phyloP scores from a whole-genome alignment of 2,888 invertebrate genomes.

The Drosophila anomalata region DNA sequence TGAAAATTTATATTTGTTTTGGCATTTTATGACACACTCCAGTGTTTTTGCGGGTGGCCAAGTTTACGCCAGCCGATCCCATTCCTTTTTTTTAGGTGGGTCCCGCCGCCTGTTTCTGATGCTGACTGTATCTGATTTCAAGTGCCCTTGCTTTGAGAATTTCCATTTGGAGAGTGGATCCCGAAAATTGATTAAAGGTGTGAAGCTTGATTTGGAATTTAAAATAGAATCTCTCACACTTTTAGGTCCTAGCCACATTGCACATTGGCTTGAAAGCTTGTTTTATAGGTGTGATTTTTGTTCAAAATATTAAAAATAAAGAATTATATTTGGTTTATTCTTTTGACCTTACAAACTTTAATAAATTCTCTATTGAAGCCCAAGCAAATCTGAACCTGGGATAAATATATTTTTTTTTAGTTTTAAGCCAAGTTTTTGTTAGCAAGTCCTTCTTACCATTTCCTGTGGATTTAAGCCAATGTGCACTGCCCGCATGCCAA shows the following conservation, averaged over 20 bases:
- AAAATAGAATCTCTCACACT: conserved; percentile 43
- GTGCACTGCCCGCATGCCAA: conserved; percentile 39
- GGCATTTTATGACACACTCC: conserved; percentile 61
- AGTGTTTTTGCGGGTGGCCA: conserved; percentile 37
- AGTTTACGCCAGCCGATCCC: conserved; percentile 13
- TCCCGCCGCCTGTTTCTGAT: conserved; percentile 17
- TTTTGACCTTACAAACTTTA: too few relatives aligned
- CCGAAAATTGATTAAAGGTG: conserved; percentile 65
- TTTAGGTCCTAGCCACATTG: not conserved
- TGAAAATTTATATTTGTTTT: conserved; percentile 61
- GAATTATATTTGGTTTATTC: not conserved
- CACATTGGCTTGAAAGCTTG: not conserved
- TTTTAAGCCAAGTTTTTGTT: too few relatives aligned
- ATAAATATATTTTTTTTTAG: too few relatives aligned
- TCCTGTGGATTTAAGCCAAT: not conserved
- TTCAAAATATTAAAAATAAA: not conserved
- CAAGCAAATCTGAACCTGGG: too few relatives aligned
- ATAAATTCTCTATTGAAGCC: too few relatives aligned
- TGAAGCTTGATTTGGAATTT: conserved; percentile 58
- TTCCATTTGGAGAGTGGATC: not conserved
- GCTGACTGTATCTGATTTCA: conserved; percentile 41
- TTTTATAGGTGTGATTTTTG: not conserved
- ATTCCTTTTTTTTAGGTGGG: not conserved
- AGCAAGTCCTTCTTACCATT: not conserved
- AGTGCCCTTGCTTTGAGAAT: conserved; percentile 24